Evolutionary conservation across 2,888 invertebrate genomes (phyloP), one percentile per base, ranked within the genome.

Genomic region (Drepana falcataria): DNA sequence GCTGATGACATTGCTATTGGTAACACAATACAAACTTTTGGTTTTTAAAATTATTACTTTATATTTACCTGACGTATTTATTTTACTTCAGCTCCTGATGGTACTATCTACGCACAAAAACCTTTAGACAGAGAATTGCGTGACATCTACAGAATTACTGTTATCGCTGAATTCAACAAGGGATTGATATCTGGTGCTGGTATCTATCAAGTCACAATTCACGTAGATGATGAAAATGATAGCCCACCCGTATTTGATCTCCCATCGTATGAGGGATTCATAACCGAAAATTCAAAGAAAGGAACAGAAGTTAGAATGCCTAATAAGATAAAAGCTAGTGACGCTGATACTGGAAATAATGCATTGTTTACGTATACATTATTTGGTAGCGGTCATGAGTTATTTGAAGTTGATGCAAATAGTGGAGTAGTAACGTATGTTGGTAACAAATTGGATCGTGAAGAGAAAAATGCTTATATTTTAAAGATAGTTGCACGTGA

Each of bases 141-240:
- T 59, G 93, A 94, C 66, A 91, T 92, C 53, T 96, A 96, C 65
- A 93, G 95, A 69, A 88, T 96, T 65, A 96, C 96, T 0, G 94
- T 96, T 0, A 95, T 96, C 48, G 96, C 95, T 6, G 96, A 96
- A 78, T 95, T 94, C 65, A 93, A 91, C 35, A 93, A 95, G 74
- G 95, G 95, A 4, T 79, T 93, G 58, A 92, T 93, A 55, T 93
- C 94, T 59, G 94, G 94, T 4, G 94, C 94, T 52, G 95, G 95
- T 2, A 94, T 96, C 55, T 96, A 95, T 73, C 96, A 96, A 92
- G 95, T 96, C 0, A 94, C 94, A 7, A 92, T 97, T 40, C 90
- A 94, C 54, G 96, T 97, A 0, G 95, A 96, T 58, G 97, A 97
- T 74, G 96, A 96, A 59, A 97, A 97, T 72, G 97, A 97, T 72